Percentiles rank a stretch among this genome's conserved stretches.
These are phyloP conservation scores for Pseudococcus viburni DNA, from an alignment of 2,888 invertebrate species.

Conservation along the genomic window DNA sequence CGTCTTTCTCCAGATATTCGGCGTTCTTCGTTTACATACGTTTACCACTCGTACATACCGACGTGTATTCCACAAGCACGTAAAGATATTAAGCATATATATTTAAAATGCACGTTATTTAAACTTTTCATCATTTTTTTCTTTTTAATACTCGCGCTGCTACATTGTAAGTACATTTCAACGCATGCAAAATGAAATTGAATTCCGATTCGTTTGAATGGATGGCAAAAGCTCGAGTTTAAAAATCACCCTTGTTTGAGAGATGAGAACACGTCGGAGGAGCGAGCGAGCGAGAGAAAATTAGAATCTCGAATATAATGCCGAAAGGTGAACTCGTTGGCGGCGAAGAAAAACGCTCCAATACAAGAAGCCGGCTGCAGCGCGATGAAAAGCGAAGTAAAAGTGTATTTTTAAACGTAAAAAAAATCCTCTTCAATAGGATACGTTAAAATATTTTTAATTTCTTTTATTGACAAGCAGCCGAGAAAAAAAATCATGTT, in stretches of 20 bases:
- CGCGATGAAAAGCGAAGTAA: not conserved
- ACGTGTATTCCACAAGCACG: not conserved
- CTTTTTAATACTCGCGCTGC: not conserved
- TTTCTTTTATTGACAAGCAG: slow-evolving; percentile 60
- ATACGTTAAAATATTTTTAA: slow-evolving; percentile 59
- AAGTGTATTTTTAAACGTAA: slow-evolving; percentile 46
- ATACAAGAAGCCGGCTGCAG: not conserved
- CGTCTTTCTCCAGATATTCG: not conserved
- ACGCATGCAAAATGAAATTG: slow-evolving; percentile 17
- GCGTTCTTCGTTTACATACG: not conserved
- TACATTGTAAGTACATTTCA: not conserved
- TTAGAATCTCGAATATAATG: slow-evolving; percentile 43
- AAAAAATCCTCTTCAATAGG: slow-evolving; percentile 43
- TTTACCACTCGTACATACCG: not conserved
- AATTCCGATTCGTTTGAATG: slow-evolving; percentile 41
- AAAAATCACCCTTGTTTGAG: slow-evolving; percentile 51
- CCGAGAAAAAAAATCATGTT: slow-evolving; percentile 51
- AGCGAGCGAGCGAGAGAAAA: slow-evolving; percentile 5
- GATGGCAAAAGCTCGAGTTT: not conserved
- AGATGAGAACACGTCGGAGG: slow-evolving; percentile 19
- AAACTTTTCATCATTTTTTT: not conserved
- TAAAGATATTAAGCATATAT: slow-evolving; percentile 23
- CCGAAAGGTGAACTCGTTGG: slow-evolving; percentile 32
- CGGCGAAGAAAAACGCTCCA: slow-evolving; percentile 17
- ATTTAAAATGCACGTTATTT: slow-evolving; percentile 25